phyloP scores from a whole-genome alignment of 64 coral and sea anemone species.

The Montipora efflorescens region DNA sequence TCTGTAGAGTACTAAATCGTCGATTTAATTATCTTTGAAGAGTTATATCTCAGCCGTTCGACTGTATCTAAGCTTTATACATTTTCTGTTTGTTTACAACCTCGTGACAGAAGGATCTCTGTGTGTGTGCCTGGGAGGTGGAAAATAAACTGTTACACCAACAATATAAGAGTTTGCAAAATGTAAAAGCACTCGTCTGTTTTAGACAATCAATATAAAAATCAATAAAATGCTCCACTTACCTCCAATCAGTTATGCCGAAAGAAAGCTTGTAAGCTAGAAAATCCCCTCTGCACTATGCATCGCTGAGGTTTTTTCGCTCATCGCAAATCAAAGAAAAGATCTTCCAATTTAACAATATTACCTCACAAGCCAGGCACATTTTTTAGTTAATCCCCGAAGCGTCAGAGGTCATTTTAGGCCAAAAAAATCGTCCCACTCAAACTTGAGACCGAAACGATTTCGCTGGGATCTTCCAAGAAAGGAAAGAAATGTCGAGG shows the following conservation, averaged over 20 bases:
- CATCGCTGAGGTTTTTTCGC: neutral
- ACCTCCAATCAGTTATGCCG: neutral
- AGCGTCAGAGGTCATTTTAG: neutral
- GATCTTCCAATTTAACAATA: neutral
- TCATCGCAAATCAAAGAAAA: neutral
- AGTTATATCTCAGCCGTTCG: neutral
- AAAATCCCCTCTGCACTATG: neutral
- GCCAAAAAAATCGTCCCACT: neutral
- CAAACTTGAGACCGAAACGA: too few species aligned
- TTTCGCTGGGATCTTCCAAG: neutral
- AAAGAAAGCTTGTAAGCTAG: neutral
- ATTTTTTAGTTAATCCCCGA: neutral
- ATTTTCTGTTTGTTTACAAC: constrained; percentile 30
- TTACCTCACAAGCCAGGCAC: neutral
- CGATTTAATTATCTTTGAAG: neutral
- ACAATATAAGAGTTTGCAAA: neutral
- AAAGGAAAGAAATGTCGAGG: neutral
- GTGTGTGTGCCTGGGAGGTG: too few species aligned
- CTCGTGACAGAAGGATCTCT: neutral
- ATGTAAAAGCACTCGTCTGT: neutral
- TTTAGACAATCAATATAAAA: neutral
- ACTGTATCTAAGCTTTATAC: too few species aligned
- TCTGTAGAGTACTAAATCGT: neutral
- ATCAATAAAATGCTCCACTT: neutral
- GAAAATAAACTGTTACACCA: neutral